Conservation (phyloP, 2,888 invertebrate species). For the Salpingus planirostris region DNA sequence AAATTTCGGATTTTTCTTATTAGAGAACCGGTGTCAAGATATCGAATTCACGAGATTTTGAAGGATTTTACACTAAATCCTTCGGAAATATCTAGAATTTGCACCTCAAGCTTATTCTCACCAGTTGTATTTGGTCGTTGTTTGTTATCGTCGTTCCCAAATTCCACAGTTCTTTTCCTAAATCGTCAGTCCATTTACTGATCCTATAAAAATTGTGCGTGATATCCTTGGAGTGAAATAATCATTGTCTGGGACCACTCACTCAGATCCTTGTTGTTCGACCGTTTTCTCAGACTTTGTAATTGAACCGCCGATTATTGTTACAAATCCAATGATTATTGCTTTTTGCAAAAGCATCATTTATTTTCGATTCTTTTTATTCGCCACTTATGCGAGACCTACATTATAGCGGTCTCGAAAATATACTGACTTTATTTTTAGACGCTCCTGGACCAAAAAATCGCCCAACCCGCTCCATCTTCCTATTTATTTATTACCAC, state of each 20-base stretch:
- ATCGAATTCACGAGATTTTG: too few relatives aligned
- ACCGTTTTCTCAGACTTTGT: not conserved
- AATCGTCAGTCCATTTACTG: constrained; percentile 66
- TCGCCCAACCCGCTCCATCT: too few relatives aligned
- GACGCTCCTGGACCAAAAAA: too few relatives aligned
- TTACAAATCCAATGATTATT: not conserved
- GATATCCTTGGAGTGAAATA: not conserved
- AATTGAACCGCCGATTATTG: not conserved
- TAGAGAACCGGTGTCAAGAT: too few relatives aligned
- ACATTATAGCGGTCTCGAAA: not conserved
- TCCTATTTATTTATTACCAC: too few relatives aligned
- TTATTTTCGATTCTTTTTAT: not conserved
- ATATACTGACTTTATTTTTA: not conserved
- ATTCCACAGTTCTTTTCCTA: constrained; percentile 73
- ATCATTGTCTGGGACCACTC: not conserved
- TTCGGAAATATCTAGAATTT: constrained; percentile 11
- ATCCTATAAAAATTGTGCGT: constrained; percentile 65
- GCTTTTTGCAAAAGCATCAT: not conserved
- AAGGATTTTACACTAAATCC: too few relatives aligned
- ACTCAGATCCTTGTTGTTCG: not conserved
- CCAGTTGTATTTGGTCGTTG: constrained; percentile 65
- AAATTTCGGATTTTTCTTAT: too few relatives aligned
- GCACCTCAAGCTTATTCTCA: constrained; percentile 49
- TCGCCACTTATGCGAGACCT: not conserved
- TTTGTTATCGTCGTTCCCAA: constrained; percentile 70